Percentiles rank a stretch among this genome's conserved stretches.
Evolutionary conservation across 2,113 vertebrate species (phyloP).

Genomic region (Scytalopus superciliaris): DNA sequence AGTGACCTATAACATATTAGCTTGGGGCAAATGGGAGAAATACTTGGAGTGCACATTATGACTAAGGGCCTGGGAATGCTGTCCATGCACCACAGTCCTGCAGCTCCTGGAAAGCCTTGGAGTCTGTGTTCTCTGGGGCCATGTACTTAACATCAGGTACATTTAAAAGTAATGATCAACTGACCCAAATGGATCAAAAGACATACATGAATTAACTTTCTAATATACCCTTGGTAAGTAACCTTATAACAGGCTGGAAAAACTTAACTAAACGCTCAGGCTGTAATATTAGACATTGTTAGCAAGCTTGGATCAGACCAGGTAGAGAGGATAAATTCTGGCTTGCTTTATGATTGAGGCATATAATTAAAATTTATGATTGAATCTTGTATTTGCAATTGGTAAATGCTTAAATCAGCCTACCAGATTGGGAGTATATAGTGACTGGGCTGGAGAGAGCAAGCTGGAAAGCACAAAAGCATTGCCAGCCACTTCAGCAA

Average conservation of each 20-base stretch:
- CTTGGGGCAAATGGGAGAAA: not conserved
- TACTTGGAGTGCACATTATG: not conserved
- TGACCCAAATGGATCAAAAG: constrained; percentile 54
- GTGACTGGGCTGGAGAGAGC: constrained; percentile 1
- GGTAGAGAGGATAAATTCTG: constrained; percentile 9
- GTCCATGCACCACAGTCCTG: not conserved
- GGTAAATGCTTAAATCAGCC: constrained; percentile 18
- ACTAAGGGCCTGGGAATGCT: constrained; percentile 39
- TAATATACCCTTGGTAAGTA: constrained; percentile 35
- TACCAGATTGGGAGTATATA: not conserved
- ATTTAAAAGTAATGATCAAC: constrained; percentile 14
- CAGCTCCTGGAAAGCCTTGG: not conserved
- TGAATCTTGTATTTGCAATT: constrained; percentile 22
- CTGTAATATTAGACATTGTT: constrained; percentile 3
- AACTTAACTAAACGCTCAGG: not conserved
- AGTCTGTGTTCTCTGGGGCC: constrained; percentile 18
- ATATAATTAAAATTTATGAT: constrained; percentile 41
- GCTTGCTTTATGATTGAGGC: not conserved
- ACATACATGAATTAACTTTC: not conserved
- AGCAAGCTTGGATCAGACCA: constrained; percentile 41
- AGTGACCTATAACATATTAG: not conserved
- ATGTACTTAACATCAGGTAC: constrained; percentile 17
- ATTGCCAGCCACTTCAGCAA: not conserved
- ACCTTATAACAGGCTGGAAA: constrained; percentile 30
- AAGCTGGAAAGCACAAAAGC: not conserved